A percentile compares a stretch with the other conserved stretches of the same genome.
Evolutionary conservation across 2,888 invertebrate genomes (phyloP).

Genomic region (Unio pictorum): DNA sequence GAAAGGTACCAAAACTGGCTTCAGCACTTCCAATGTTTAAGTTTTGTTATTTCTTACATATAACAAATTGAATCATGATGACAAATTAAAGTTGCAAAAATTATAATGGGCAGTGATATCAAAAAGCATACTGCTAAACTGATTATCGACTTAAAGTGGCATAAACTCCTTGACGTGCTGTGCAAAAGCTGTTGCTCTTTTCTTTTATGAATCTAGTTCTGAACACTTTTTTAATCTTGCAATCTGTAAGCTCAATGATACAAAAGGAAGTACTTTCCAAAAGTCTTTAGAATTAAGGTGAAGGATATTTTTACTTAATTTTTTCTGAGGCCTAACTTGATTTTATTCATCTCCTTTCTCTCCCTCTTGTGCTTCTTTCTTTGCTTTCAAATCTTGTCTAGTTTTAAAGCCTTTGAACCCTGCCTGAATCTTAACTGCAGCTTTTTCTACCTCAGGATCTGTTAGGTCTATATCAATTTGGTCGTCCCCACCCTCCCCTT

Average conservation of each 20-base stretch:
- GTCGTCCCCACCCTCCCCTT: slow-evolving; percentile 32
- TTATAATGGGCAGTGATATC: too few relatives aligned
- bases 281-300: too few relatives aligned
- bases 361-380: slow-evolving; percentile 16
- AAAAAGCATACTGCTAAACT: too few relatives aligned
- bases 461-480: slow-evolving; percentile 56
- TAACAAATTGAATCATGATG: too few relatives aligned
- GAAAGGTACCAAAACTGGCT: too few relatives aligned
- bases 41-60: too few relatives aligned
- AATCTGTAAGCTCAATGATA: neutral
- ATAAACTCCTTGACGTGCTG: too few relatives aligned
- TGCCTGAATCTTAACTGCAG: slow-evolving; percentile 61
- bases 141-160: too few relatives aligned
- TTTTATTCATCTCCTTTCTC: slow-evolving; percentile 16
- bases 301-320: neutral
- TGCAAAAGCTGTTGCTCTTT: neutral
- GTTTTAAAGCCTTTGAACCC: slow-evolving; percentile 57
- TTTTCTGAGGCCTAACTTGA: slow-evolving; percentile 16
- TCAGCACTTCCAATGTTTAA: too few relatives aligned
- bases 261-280: too few relatives aligned
- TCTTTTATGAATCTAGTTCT: neutral
- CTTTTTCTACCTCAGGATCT: slow-evolving; percentile 54
- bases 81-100: too few relatives aligned
- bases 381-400: slow-evolving; percentile 42
- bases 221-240: neutral